Base-by-base conservation (phyloP, 2,888 invertebrate species). In the Girardia tigrina region DNA sequence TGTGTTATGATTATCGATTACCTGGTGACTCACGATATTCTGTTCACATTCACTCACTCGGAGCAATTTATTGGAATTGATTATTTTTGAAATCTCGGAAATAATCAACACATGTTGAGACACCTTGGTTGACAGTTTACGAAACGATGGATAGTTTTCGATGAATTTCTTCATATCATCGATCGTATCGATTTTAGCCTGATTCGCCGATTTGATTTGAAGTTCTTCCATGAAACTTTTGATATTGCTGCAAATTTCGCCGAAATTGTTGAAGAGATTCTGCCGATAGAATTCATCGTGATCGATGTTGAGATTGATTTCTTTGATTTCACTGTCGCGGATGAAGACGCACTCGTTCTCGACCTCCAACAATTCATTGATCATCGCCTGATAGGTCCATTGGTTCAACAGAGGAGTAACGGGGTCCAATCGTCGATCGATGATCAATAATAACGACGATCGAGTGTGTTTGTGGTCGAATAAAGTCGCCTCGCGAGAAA, bases 341-440 rank as follows among this genome's bases (percentile, higher is more conserved):
- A 92, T 88, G 29, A 28, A 26, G 28, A 98, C 94, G 77, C 95
- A 88, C 85, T 94, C 94, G 84, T 94, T 94, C 81, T 89, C 89
- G 79, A 99, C 94, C 0, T 90, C 90, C 69, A 99, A 85, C 74
- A 98, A 85, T 85, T 99, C 97, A 85, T 99, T 98, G 12, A 99
- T 94, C 98, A 99, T 98, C 0, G 98, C 98, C 85, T 99, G 97
- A 86, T 99, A 99, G 0, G 97, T 98, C 98, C 98, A 99, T 88
- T 94, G 88, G 85, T 91, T 94, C 29, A 99, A 85, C 75, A 99
- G 85, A 0, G 98, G 98, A 0, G 98, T 95, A 6, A 97, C 90
- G 0, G 94, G 91, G 85, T 99, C 98, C 82, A 92, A 92, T 79
- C 91, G 87, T 79, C 98, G 87, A 84, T 99, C 98, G 42, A 99